Base-by-base conservation (phyloP, 2,797 vertebrate genomes). In the Typhlichthys subterraneus region DNA sequence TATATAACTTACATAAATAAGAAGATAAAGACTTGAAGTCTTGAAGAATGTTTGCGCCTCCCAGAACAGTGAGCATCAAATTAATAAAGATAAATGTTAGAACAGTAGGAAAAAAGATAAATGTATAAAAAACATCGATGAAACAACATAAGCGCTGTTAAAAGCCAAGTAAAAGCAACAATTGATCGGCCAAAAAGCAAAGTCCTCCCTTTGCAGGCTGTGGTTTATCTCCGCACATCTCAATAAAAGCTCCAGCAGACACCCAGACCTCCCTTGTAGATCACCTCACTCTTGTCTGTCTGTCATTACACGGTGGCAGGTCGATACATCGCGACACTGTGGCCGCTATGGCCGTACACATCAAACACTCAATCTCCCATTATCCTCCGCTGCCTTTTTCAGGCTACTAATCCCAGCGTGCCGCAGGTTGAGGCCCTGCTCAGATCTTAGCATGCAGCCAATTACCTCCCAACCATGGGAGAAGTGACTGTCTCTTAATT, bases 281-380 rank as follows among this genome's bases (percentile, higher is more conserved):
- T 15, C 45, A 70, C 78, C 72, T 76, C 73, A 75, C 64, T 45
- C 67, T 57, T 61, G 67, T 29, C 57, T 50, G 63, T 69, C 82
- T 89, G 74, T 90, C 70, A 89, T 91, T 90, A 90, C 65, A 70
- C 57, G 64, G 59, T 69, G 57, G 53, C 46, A 14, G 76, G 80
- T 82, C 72, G 80, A 68, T 81, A 74, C 69, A 73, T 60, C 65
- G 50, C 79, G 76, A 85, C 72, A 82, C 67, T 82, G 83, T 73
- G 87, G 83, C 67, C 33, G 14, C 70, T 13, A 59, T 42, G 60
- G 62, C 69, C 65, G 77, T 78, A 81, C 69, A 87, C 81, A 87
- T 87, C 84, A 91, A 89, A 70, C 65, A 59, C 77, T 80, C 64
- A 23, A 45, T 59, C 33, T 75, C 61, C 72, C 67, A 77, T 77